Base-by-base conservation (phyloP, 2,888 invertebrate genomes). In the Gasteruption jaculator region DNA sequence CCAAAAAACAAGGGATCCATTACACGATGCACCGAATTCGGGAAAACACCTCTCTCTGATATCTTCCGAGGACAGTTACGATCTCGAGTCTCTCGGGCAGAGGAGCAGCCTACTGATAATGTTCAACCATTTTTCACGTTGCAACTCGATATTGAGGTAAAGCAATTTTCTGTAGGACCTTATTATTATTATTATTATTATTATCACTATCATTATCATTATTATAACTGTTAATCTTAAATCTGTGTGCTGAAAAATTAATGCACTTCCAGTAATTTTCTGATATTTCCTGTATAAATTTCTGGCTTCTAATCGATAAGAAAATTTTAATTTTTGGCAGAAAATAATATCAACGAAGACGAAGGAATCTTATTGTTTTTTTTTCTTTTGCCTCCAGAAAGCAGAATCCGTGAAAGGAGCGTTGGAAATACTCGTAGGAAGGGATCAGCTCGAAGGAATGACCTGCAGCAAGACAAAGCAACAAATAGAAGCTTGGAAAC, bases 111-210 rank as follows among this genome's bases (percentile, higher is more conserved):
- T 53, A 91, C 93, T 0, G 92, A 92, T 65, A 91, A 89, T 53
- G 86, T 95, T 50, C 91, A 95, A 71, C 95, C 95, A 1, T 96
- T 96, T 75, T 94, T 94, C 70, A 93, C 94, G 1, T 76, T 96
- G 47, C 94, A 92, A 68, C 79, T 96, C 20, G 93, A 96, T 63
- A 92, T 96, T 56, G 91, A 93, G 79, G 92, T 91, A 66, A n/a
- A n/a, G n/a, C n/a, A n/a, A n/a, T n/a, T n/a, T n/a, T n/a, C n/a
- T n/a, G n/a, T n/a, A n/a, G n/a, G n/a, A n/a, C n/a, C n/a, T n/a
- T n/a, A n/a, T n/a, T n/a, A n/a, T n/a, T n/a, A n/a, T n/a, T n/a
- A n/a, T n/a, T n/a, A n/a, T n/a, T n/a, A n/a, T n/a, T n/a, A n/a
- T n/a, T n/a, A n/a, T n/a, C n/a, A n/a, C n/a, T n/a, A n/a, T 11